phyloP scores from a whole-genome alignment of 2,888 invertebrate genomes.

The Stenolophus ochropezus region DNA sequence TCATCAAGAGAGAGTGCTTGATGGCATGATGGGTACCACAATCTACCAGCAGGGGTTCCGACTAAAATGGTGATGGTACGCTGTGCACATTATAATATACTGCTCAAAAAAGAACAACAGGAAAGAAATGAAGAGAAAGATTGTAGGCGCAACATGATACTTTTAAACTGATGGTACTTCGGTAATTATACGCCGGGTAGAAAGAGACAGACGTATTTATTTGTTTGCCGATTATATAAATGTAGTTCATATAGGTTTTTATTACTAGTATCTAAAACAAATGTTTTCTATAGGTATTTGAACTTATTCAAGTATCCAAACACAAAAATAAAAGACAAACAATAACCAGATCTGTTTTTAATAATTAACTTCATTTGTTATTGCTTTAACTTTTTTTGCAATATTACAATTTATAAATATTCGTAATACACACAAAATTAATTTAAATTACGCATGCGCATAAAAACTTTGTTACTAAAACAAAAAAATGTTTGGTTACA shows the following conservation, averaged over 20 bases:
- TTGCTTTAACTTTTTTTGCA: no score
- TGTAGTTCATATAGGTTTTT: no score
- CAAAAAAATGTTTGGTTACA: no score
- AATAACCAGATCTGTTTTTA: no score
- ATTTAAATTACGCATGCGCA: no score
- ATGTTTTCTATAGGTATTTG: neutral
- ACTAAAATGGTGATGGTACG: conserved; percentile 56
- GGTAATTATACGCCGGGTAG: neutral
- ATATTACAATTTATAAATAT: no score
- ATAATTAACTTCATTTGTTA: no score
- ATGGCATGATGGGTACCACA: conserved; percentile 30
- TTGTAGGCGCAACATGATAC: conserved; percentile 39
- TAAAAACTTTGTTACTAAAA: no score
- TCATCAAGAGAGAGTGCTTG: conserved; percentile 28
- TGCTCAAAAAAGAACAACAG: conserved; percentile 34
- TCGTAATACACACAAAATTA: no score
- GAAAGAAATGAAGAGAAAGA: conserved; percentile 38
- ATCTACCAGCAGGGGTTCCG: conserved; percentile 51
- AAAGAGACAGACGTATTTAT: neutral
- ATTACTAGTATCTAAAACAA: neutral
- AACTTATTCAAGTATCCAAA: neutral
- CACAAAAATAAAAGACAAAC: neutral
- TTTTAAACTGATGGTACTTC: conserved; percentile 18
- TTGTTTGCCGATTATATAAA: neutral
- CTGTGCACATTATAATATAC: conserved; percentile 40